Conservation (phyloP, 2,113 vertebrate species). For the Paradisaea rubra region DNA sequence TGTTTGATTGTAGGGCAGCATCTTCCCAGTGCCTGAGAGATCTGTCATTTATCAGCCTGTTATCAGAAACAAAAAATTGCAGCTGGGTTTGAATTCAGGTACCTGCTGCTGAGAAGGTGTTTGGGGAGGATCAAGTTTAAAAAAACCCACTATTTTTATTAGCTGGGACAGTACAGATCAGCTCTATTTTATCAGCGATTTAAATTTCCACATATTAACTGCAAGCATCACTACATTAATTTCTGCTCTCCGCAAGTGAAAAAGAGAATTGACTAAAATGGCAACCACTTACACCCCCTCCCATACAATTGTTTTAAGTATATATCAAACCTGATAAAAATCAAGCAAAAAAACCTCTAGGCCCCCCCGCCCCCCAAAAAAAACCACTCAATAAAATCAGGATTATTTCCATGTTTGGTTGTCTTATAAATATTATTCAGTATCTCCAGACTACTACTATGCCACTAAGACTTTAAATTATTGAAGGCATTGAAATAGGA, state of each 20-base stretch:
- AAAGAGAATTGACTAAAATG: background rate
- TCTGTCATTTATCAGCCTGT: background rate
- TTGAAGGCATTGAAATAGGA: background rate
- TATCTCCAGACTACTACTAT: background rate
- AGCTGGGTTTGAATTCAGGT: background rate
- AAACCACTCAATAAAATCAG: background rate
- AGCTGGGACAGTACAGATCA: background rate
- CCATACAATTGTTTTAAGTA: background rate
- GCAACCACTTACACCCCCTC: accelerated
- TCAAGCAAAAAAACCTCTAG: background rate
- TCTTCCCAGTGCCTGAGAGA: background rate
- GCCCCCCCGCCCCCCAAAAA: background rate
- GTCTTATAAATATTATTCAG: background rate
- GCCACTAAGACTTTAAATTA: background rate
- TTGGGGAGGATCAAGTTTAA: background rate
- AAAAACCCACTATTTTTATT: background rate
- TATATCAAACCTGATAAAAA: background rate
- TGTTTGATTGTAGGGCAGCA: background rate
- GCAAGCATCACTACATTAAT: background rate
- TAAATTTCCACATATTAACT: background rate
- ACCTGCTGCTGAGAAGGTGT: background rate
- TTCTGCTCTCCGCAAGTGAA: background rate
- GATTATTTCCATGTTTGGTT: background rate
- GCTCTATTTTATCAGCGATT: background rate
- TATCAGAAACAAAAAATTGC: background rate